phyloP scores from a whole-genome alignment of 2,797 vertebrate species.

The Rhabdomys pumilio region DNA sequence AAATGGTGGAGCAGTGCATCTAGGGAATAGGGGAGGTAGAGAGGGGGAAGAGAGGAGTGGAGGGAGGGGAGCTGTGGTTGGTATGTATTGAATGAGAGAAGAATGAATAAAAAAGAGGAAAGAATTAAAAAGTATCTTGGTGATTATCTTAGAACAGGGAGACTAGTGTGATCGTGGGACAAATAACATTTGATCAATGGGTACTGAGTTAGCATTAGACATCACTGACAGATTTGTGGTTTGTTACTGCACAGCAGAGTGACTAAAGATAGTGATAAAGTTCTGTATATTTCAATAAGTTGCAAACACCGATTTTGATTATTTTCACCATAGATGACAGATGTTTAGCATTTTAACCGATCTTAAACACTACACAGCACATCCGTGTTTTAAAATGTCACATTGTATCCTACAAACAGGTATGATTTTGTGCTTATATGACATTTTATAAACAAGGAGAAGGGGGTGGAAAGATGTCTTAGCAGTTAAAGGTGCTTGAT shows the following conservation, averaged over 20 bases:
- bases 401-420: background rate
- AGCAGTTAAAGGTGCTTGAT: background rate
- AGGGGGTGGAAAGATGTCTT: background rate
- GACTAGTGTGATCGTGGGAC: background rate
- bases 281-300: background rate
- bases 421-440: background rate
- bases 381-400: background rate
- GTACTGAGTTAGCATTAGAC: background rate
- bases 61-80: background rate
- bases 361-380: background rate
- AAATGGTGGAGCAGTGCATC: background rate
- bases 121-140: background rate
- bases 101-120: background rate
- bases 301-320: background rate
- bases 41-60: no score
- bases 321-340: background rate
- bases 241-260: background rate
- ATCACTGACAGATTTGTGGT: background rate
- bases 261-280: no score
- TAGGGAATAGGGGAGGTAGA: no score
- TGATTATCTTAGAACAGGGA: background rate
- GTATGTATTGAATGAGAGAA: background rate
- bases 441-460: background rate
- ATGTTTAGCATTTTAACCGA: background rate
- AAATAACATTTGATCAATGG: background rate